Base-by-base conservation (phyloP, 2,888 invertebrate species). In the Drosophila birchii region DNA sequence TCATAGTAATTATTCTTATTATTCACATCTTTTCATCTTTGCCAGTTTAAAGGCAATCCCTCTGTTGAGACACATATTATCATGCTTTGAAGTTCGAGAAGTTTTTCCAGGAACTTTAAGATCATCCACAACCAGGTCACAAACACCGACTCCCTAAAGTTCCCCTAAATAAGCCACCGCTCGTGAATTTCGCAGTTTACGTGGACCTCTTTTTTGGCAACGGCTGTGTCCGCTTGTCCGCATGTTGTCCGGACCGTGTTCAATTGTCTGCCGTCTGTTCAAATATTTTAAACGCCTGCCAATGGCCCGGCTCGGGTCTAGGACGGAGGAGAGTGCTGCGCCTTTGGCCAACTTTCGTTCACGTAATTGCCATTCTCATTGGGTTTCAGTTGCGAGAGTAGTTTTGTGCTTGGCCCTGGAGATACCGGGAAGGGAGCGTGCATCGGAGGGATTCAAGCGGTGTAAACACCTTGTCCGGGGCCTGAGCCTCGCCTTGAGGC, bases 221-320 rank as follows among this genome's bases (percentile, higher is more conserved):
- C 29, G 16, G 47, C 32, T 26, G 39, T 76, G 73, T 73, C 54
- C 76, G 81, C 73, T 63, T 76, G 73, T 74, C 54, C 61, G 60
- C 58, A 39, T 56, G 57, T 54, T 56, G 72, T 55, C 58, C 57
- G 56, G 45, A 41, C 68, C 81, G 64, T 63, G 79, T 77, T 82
- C 83, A 87, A 84, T 87, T 80, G 81, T 86, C 76, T 81, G 79
- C 75, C 79, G 79, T 81, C 86, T 83, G 86, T 78, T 77, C 79
- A 74, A 85, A 88, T 88, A 78, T 72, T 77, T 81, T 78, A 75
- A 88, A 83, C 86, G 88, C 84, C 84, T 86, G 70, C 75, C 75
- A 80, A 74, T 57, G 53, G 36, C 20, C 41, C 38, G 36, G 34
- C 14, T 29, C 16, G 39, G 18, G 47, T 47, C 47, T 47, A 47